Conservation (phyloP, 2,113 vertebrate species). For the Leptodactylus fuscus region DNA sequence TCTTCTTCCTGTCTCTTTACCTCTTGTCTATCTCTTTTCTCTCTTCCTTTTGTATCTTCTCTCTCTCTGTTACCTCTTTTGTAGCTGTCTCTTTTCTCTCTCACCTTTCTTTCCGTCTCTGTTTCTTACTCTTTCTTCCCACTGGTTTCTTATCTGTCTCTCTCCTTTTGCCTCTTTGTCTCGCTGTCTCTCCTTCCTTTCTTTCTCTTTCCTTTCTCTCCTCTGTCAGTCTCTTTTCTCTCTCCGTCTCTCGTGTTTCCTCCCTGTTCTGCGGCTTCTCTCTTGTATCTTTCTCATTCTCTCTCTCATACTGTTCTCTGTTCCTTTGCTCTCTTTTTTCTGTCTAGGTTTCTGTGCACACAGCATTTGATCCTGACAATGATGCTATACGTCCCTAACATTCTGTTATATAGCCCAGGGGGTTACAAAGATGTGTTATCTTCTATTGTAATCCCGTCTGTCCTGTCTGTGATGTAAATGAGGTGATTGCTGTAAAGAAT, state of each 20-base stretch:
- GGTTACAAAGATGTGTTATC: too few species aligned
- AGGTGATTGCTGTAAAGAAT: too few species aligned
- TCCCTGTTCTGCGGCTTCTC: too few species aligned
- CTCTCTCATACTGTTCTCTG: not conserved
- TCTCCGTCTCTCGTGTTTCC: not conserved
- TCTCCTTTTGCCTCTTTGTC: not conserved
- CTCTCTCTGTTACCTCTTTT: not conserved
- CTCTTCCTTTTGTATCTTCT: not conserved
- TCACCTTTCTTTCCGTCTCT: not conserved
- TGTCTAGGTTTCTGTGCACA: too few species aligned
- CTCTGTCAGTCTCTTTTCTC: not conserved
- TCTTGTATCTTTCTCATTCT: not conserved
- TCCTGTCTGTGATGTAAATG: too few species aligned
- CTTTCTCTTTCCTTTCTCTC: too few species aligned
- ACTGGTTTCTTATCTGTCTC: not conserved
- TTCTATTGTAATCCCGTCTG: too few species aligned
- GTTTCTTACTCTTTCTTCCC: not conserved
- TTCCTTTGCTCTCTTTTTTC: not conserved
- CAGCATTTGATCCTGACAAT: too few species aligned
- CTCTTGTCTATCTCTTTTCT: not conserved
- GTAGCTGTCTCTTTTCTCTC: not conserved
- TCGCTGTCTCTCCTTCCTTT: not conserved
- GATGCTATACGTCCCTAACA: too few species aligned
- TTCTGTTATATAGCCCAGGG: too few species aligned
- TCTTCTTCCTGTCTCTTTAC: not conserved